A percentile compares a stretch with the other conserved stretches of the same genome.
Conservation (phyloP, 2,888 invertebrate genomes). For the Diarsia mendica region DNA sequence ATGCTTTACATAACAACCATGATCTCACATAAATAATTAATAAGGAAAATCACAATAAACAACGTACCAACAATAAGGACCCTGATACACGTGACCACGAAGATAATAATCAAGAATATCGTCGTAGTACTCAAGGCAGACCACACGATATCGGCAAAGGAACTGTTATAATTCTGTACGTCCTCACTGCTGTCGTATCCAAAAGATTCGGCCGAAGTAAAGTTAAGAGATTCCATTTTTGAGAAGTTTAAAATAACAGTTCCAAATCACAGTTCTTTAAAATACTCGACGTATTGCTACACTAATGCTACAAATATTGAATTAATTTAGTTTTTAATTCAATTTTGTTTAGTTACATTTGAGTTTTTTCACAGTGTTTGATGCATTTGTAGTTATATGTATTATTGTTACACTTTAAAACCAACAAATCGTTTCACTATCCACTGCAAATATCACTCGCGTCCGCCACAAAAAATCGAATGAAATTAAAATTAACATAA, state of each 20-base stretch:
- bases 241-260: slow-evolving; percentile 19
- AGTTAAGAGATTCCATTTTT: slow-evolving; percentile 68
- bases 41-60: slow-evolving; percentile 30
- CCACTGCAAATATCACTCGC: slow-evolving; percentile 44
- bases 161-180: slow-evolving; percentile 9
- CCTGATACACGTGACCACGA: slow-evolving; percentile 70
- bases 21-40: slow-evolving; percentile 14
- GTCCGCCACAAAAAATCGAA: slow-evolving; percentile 23
- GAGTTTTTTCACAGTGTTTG: neutral
- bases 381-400: neutral
- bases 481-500: slow-evolving; percentile 41
- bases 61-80: slow-evolving; percentile 68
- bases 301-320: slow-evolving; percentile 15
- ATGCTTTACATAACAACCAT: neutral
- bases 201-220: neutral
- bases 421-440: neutral
- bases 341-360: neutral
- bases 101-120: slow-evolving; percentile 65
- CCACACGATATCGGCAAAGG: slow-evolving; percentile 64
- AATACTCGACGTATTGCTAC: slow-evolving; percentile 18
- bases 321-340: neutral
- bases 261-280: slow-evolving; percentile 26
- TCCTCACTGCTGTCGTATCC: slow-evolving; percentile 12
- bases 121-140: slow-evolving; percentile 58
- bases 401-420: slow-evolving; percentile 10